These are phyloP conservation scores for Diabrotica balteata DNA, from an alignment of 2,888 invertebrate species.

Conservation along the genomic window DNA sequence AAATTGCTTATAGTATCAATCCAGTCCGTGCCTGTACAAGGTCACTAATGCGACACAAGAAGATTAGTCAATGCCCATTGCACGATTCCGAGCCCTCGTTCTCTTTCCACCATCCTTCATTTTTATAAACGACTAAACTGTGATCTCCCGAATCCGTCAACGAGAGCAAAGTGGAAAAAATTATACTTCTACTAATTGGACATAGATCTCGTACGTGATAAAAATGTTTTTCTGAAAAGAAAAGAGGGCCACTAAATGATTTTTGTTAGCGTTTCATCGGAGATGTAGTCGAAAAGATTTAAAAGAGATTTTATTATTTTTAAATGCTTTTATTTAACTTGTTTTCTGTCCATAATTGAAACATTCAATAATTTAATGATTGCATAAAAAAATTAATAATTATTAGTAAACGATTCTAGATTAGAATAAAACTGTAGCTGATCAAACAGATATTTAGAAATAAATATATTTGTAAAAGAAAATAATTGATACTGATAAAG, in stretches of 20 bases:
- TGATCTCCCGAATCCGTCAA: slow-evolving; percentile 40
- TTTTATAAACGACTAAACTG: slow-evolving; percentile 44
- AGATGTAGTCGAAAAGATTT: too few species aligned
- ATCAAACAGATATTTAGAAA: too few species aligned
- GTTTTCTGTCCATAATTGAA: too few species aligned
- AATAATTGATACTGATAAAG: too few species aligned
- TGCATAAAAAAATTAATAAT: too few species aligned
- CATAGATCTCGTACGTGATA: slow-evolving; percentile 33
- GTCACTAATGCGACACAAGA: slow-evolving; percentile 37
- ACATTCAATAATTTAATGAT: too few species aligned
- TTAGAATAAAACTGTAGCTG: too few species aligned
- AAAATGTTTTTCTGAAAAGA: slow-evolving; percentile 22
- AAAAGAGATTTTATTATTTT: neutral
- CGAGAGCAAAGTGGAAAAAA: slow-evolving; percentile 34
- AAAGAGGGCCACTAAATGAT: neutral
- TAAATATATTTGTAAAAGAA: too few species aligned
- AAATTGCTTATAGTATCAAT: too few species aligned
- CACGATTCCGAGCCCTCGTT: slow-evolving; percentile 34
- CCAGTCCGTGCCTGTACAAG: slow-evolving; percentile 25
- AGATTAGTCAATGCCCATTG: slow-evolving; percentile 47
- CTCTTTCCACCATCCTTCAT: slow-evolving; percentile 36
- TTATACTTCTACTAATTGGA: slow-evolving; percentile 39
- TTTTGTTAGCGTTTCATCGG: neutral
- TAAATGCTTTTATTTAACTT: neutral
- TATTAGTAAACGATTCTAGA: too few species aligned